A percentile compares a stretch with the other conserved stretches of the same genome.
Evolutionary conservation across 2,797 vertebrate species (phyloP).

Genomic region (Semotilus atromaculatus): DNA sequence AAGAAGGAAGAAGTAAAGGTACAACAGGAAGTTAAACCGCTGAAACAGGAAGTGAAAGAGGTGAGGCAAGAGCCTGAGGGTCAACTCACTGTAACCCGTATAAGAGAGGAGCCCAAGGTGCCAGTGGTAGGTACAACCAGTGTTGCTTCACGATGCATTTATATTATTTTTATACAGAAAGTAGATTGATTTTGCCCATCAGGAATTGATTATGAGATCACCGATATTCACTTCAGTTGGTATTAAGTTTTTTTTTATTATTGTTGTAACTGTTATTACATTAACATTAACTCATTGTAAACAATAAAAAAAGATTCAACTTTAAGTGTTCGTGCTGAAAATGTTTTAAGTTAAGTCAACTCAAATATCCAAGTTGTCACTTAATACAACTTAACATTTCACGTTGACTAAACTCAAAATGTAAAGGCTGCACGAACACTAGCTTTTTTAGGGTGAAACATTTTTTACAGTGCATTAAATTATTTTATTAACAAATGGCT

Average conservation of each 20-base stretch:
- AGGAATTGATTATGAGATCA: neutral
- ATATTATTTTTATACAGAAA: too few species aligned
- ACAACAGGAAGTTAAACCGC: conserved; percentile 12
- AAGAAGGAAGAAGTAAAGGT: neutral
- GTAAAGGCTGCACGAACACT: too few species aligned
- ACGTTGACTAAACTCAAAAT: too few species aligned
- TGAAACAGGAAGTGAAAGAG: conserved; percentile 41
- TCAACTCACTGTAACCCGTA: conserved; percentile 44
- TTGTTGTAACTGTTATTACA: neutral
- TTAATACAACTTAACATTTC: too few species aligned
- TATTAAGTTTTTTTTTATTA: neutral
- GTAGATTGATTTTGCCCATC: neutral
- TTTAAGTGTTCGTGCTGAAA: too few species aligned
- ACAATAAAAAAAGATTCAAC: too few species aligned
- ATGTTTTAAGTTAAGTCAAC: too few species aligned
- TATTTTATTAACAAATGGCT: neutral
- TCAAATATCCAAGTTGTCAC: too few species aligned
- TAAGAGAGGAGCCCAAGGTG: conserved; percentile 49
- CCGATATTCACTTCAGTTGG: neutral
- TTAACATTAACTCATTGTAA: too few species aligned
- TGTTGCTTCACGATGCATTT: neutral
- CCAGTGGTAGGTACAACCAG: conserved; percentile 61
- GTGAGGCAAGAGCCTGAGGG: conserved; percentile 67
- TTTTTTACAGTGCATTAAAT: neutral
- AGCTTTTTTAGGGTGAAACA: too few species aligned